A percentile compares a stretch with the other conserved stretches of the same genome.
These are phyloP conservation scores for Tauraco hartlaubi DNA, from an alignment of 2,797 vertebrate genomes.

Conservation along the genomic window DNA sequence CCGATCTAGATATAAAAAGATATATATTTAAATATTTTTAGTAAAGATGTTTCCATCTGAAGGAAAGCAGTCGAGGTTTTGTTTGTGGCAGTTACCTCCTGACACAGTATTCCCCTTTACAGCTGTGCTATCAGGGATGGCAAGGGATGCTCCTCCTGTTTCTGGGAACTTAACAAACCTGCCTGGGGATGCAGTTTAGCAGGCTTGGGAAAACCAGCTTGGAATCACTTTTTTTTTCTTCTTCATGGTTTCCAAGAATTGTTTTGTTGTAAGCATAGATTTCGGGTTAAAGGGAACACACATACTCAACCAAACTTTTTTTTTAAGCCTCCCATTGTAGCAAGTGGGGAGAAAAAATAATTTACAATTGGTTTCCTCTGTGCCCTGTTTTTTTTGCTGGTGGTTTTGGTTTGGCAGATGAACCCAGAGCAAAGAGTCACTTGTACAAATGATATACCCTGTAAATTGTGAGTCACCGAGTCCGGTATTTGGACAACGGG, in stretches of 20 bases:
- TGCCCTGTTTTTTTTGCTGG: background rate
- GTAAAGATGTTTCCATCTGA: background rate
- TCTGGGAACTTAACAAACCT: background rate
- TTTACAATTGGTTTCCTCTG: background rate
- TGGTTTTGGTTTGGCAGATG: background rate
- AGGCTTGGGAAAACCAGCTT: background rate
- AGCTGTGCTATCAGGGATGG: rapidly evolving
- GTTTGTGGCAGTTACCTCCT: background rate
- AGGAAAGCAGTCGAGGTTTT: background rate
- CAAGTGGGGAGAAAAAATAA: background rate
- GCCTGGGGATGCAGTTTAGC: background rate
- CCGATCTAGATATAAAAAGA: background rate
- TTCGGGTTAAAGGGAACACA: background rate
- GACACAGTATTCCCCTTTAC: background rate
- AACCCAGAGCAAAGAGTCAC: background rate
- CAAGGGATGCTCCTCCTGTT: background rate
- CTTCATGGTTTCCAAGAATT: background rate
- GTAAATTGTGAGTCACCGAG: background rate
- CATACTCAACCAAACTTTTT: rapidly evolving
- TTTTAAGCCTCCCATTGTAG: background rate
- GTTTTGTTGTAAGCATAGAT: background rate
- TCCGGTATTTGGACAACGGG: background rate
- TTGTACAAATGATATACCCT: background rate
- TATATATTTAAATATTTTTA: background rate
- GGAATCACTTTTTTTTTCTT: background rate